These are phyloP conservation scores for Bubalus kerabau DNA, from an alignment of 2,113 vertebrate genomes.

Conservation along the genomic window DNA sequence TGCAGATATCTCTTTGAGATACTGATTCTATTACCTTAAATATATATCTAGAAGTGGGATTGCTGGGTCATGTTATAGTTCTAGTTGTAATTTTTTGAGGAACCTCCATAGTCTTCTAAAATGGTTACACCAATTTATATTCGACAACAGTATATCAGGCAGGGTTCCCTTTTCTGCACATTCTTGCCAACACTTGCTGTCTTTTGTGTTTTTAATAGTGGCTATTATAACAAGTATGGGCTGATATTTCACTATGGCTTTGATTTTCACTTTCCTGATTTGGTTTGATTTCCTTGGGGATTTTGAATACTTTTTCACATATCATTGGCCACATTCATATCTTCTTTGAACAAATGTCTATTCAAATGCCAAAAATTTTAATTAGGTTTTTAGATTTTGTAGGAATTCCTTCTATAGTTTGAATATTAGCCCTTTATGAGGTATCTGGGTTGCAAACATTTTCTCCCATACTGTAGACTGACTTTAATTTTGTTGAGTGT, in stretches of 20 bases:
- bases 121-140: neutral
- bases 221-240: neutral
- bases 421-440: neutral
- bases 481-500: neutral
- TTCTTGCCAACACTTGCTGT: neutral
- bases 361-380: neutral
- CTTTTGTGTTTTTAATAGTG: neutral
- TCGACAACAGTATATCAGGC: neutral
- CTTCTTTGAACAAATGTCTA: neutral
- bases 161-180: neutral
- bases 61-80: neutral
- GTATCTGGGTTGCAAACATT: neutral
- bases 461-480: neutral
- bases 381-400: neutral
- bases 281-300: neutral
- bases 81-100: neutral
- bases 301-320: neutral
- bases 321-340: neutral
- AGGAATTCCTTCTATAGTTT: neutral
- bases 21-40: neutral
- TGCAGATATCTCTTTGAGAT: neutral
- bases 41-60: neutral
- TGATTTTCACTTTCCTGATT: neutral
- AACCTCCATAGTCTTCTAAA: neutral
- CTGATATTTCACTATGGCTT: neutral